Base-by-base conservation (phyloP, 35 echinoderm and acorn worm species). In the Strongylocentrotus purpuratus region DNA sequence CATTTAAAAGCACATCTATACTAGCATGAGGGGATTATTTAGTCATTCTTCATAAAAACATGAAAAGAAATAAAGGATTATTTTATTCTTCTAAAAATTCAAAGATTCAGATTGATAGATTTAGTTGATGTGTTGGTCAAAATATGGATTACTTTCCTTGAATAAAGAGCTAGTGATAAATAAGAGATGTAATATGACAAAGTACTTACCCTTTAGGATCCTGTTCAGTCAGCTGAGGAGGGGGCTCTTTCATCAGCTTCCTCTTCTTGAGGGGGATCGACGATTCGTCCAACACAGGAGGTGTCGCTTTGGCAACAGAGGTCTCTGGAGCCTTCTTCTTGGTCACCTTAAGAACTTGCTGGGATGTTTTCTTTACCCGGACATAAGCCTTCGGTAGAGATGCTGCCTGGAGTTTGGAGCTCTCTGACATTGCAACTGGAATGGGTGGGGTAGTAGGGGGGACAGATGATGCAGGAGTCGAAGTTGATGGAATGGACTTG, bases 191-290 rank as follows among this genome's bases (percentile, higher is more conserved):
- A n/a, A 6, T n/a, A 78, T 78, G 4, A 78, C 65, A 78, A 78
- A 89, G 91, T 31, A 93, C 91, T 93, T 28, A 93, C 91, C 45
- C 48, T 58, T 93, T 46, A 28, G 48, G 31, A 12, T 22, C 31
- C 48, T 47, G 91, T 58, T 93, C 94, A 15, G 94, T 97, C 59
- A 95, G 94, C 92, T 97, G 94, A 86, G 96, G 94, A 31, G 94
- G 93, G 4, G 96, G 97, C 31, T 98, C 91, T 48, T 98, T 98
- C 97, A 98, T 98, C 48, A 98, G 94, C 88, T 98, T 98, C 71
- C 97, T 90, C 90, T 98, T 98, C 88, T 98, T 98, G 50, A 98
- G 92, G 1, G 97, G 97, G 22, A 97, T 98, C 14, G 97, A 98
- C 3, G 97, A 98, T 85, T 98, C 97, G 48, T 98, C 97, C 28